These are phyloP conservation scores for Polypterus senegalus DNA, from an alignment of 2,113 vertebrate genomes.

Conservation along the genomic window DNA sequence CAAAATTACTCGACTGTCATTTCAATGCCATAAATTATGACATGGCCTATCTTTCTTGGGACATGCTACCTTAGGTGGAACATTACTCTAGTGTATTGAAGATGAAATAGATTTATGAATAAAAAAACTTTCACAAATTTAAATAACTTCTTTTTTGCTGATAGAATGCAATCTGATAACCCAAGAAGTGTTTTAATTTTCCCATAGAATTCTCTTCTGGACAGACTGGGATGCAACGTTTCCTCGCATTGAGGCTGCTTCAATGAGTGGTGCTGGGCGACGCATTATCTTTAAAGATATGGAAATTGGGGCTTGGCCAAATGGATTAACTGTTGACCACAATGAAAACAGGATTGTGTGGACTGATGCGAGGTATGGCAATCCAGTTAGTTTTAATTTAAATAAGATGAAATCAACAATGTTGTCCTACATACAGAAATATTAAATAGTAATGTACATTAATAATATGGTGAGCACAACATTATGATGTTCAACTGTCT, in stretches of 20 bases:
- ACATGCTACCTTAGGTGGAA: no score
- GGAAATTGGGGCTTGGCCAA: conserved; percentile 95
- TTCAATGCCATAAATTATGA: neutral
- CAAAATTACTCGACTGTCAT: neutral
- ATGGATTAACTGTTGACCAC: conserved; percentile 92
- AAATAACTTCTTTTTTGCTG: neutral
- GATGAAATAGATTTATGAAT: no score
- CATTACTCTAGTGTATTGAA: no score
- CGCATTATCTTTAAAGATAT: conserved; percentile 94
- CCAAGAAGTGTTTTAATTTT: neutral
- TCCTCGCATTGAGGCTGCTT: conserved; percentile 89
- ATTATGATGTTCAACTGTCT: no score
- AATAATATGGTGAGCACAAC: no score
- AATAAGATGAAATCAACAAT: neutral
- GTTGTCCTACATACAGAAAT: neutral
- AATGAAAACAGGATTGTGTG: conserved; percentile 94
- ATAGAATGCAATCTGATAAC: neutral
- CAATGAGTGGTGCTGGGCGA: conserved; percentile 85
- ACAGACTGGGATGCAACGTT: conserved; percentile 97
- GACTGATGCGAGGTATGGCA: conserved; percentile 86
- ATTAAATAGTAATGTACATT: no score
- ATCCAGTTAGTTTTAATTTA: neutral
- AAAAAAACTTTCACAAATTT: no score
- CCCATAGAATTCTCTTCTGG: conserved; percentile 87
- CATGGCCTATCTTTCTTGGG: no score